Conservation (phyloP, 1,140 invertebrate species). For the Goniozus legneri region DNA sequence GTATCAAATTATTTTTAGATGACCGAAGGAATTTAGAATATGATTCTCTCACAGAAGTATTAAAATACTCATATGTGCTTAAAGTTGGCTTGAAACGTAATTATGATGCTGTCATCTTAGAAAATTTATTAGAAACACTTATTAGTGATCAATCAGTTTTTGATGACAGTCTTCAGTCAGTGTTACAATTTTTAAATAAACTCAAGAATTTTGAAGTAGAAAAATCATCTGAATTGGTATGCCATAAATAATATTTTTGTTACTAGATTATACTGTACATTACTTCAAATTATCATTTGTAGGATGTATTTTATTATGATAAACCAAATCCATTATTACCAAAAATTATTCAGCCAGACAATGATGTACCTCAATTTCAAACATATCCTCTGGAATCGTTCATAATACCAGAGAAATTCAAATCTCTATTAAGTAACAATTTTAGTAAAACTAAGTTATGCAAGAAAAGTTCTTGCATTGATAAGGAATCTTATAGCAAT, state of each 20-base stretch:
- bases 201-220: constrained; percentile 32
- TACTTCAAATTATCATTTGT: constrained; percentile 8
- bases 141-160: constrained; percentile 8
- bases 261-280: background rate
- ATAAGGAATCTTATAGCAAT: constrained; percentile 17
- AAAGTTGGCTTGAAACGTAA: constrained; percentile 21
- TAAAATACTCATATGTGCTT: constrained; percentile 41
- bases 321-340: constrained; percentile 35
- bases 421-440: constrained; percentile 20
- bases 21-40: constrained; percentile 3
- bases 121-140: constrained; percentile 30
- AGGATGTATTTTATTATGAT: constrained; percentile 43
- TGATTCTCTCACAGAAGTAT: constrained; percentile 41
- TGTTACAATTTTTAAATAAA: constrained; percentile 35
- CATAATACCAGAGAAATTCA: constrained; percentile 36
- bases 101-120: constrained; percentile 32
- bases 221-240: constrained; percentile 26
- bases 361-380: constrained; percentile 32
- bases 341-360: constrained; percentile 16
- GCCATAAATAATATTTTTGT: constrained; percentile 4
- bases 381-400: constrained; percentile 43
- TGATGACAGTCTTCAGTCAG: constrained; percentile 20
- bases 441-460: constrained; percentile 8
- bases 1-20: background rate
- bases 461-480: constrained; percentile 19